A percentile compares a stretch with the other conserved stretches of the same genome.
These are phyloP conservation scores for Sminthopsis crassicaudata DNA, from an alignment of 2,113 vertebrate species.

Conservation along the genomic window DNA sequence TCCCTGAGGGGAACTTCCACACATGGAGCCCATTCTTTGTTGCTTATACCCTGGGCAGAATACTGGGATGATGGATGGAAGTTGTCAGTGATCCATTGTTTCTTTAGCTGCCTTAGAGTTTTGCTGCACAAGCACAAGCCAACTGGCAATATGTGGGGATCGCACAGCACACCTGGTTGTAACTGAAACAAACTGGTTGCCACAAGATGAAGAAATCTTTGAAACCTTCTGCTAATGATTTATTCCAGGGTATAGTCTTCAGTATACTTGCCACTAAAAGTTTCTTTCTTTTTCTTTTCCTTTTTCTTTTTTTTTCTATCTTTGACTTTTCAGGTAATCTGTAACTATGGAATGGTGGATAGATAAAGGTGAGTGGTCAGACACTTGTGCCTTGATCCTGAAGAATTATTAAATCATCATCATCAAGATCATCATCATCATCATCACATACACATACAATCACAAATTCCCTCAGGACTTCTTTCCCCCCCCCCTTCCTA, in stretches of 20 bases:
- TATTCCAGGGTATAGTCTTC: constrained; percentile 45
- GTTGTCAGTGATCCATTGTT: constrained; percentile 76
- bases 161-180: constrained; percentile 78
- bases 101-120: constrained; percentile 67
- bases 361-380: background rate
- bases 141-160: constrained; percentile 70
- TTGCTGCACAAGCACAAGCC: constrained; percentile 37
- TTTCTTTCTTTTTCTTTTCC: background rate
- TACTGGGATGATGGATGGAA: constrained; percentile 66
- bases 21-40: constrained; percentile 69
- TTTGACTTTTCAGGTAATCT: constrained; percentile 62
- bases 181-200: constrained; percentile 74
- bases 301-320: background rate
- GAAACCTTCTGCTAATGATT: constrained; percentile 73
- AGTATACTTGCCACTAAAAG: constrained; percentile 45
- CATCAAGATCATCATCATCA: background rate
- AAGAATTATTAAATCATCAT: constrained; percentile 22
- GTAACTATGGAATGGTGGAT: background rate
- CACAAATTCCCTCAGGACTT: constrained; percentile 10
- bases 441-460: background rate
- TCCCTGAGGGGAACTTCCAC: constrained; percentile 50
- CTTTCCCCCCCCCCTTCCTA: constrained; percentile 22
- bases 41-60: constrained; percentile 30
- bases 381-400: constrained; percentile 1
- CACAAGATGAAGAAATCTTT: constrained; percentile 70